phyloP scores from a whole-genome alignment of 64 coral and sea anemone genomes.

The Montipora foliosa region DNA sequence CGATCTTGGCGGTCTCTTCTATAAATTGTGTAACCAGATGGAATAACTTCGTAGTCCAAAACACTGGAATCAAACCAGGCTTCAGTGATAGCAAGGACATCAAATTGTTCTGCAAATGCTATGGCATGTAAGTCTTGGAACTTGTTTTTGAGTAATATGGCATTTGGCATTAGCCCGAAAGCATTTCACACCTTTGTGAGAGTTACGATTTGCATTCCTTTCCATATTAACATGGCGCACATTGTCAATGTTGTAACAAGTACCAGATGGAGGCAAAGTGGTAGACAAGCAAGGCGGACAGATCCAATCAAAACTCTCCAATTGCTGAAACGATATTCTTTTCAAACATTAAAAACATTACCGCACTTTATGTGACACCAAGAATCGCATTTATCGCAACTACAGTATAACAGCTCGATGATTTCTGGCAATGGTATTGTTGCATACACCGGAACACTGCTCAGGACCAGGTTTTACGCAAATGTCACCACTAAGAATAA shows the following conservation, averaged over 20 bases:
- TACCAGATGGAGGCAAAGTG: not conserved
- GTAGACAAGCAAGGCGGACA: not conserved
- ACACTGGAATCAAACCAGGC: too few relatives aligned
- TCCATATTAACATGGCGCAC: not conserved
- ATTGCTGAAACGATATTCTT: not conserved
- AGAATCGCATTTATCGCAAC: not conserved
- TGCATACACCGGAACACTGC: slow-evolving; percentile 22
- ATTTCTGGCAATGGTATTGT: slow-evolving; percentile 14
- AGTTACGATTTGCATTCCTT: not conserved
- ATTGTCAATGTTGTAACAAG: not conserved
- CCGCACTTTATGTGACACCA: not conserved
- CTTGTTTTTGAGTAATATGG: too few relatives aligned
- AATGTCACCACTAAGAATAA: not conserved
- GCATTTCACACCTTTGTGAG: not conserved
- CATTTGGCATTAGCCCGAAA: too few relatives aligned
- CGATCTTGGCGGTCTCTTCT: too few relatives aligned
- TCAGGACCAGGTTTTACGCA: slow-evolving; percentile 1
- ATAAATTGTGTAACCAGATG: too few relatives aligned
- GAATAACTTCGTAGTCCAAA: too few relatives aligned
- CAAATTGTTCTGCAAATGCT: too few relatives aligned
- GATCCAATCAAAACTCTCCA: not conserved
- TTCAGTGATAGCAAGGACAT: too few relatives aligned
- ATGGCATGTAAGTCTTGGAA: too few relatives aligned
- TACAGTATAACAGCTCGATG: not conserved
- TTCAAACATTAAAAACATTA: not conserved